Percentiles rank a stretch among this genome's conserved stretches.
Conservation (phyloP, 2,888 invertebrate species). For the Dysmachus trigonus region DNA sequence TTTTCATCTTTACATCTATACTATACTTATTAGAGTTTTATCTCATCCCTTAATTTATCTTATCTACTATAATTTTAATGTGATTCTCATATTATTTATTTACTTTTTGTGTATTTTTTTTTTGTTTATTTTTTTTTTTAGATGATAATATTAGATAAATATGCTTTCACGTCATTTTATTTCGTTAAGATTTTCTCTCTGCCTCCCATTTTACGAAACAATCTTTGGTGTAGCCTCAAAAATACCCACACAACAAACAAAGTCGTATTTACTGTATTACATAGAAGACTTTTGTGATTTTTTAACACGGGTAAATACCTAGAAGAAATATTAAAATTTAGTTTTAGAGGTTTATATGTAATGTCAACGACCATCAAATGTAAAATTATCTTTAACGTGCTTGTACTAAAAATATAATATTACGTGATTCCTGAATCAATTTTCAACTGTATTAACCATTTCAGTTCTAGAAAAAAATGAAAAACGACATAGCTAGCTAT, state of each 20-base stretch:
- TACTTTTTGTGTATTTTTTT: not conserved
- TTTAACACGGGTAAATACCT: conserved; percentile 65
- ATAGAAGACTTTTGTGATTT: conserved; percentile 29
- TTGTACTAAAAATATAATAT: not conserved
- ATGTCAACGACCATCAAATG: not conserved
- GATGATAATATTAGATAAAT: conserved; percentile 38
- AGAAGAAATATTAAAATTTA: conserved; percentile 53
- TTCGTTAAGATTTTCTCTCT: conserved; percentile 10
- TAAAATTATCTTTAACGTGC: not conserved
- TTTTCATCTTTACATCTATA: conserved; percentile 9
- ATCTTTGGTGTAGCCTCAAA: conserved; percentile 56
- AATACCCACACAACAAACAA: conserved; percentile 43
- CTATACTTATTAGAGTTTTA: conserved; percentile 25
- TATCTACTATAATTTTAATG: conserved; percentile 29
- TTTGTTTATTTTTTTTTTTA: no score
- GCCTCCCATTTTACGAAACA: conserved; percentile 22
- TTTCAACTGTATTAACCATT: not conserved
- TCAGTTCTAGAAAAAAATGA: not conserved
- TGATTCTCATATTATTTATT: conserved; percentile 32
- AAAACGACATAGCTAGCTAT: not conserved
- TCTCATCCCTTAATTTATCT: conserved; percentile 25
- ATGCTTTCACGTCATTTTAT: conserved; percentile 40
- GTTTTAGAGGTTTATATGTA: not conserved
- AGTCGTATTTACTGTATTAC: conserved; percentile 27
- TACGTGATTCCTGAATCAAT: not conserved